These are phyloP conservation scores for Diarsia dahlii DNA, from an alignment of 2,888 invertebrate genomes.

Conservation along the genomic window DNA sequence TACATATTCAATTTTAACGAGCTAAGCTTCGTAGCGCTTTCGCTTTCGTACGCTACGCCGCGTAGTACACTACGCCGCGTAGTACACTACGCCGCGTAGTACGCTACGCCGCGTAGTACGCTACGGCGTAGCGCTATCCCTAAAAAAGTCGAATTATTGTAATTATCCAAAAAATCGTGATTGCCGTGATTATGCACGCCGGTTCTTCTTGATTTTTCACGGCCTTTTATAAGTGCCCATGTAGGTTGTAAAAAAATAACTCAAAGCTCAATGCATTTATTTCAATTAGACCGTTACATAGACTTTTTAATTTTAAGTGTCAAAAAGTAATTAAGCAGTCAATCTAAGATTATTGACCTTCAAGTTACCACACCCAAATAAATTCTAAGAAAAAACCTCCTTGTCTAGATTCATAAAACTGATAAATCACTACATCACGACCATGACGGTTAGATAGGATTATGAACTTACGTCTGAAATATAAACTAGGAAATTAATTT, in stretches of 20 bases:
- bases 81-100: not conserved
- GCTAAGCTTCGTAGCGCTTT: not conserved
- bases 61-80: not conserved
- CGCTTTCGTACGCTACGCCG: not conserved
- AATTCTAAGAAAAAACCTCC: not conserved
- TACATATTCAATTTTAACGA: no score
- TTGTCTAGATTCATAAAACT: slow-evolving; percentile 24
- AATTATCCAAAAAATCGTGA: not conserved
- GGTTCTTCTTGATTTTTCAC: no score
- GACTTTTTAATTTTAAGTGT: no score
- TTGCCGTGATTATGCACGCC: not conserved
- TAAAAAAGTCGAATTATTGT: not conserved
- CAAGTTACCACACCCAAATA: not conserved
- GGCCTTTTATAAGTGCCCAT: no score
- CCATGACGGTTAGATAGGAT: not conserved
- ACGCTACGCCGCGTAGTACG: not conserved
- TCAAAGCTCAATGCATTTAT: no score
- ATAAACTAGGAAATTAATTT: slow-evolving; percentile 37
- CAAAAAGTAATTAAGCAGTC: no score
- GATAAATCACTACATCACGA: slow-evolving; percentile 22
- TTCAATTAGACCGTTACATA: no score
- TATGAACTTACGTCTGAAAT: not conserved
- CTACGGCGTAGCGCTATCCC: not conserved
- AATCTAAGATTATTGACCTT: slow-evolving; percentile 7
- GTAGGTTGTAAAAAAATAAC: no score